A percentile compares a stretch with the other conserved stretches of the same genome.
Conservation (phyloP, 2,797 vertebrate genomes). For the Microcaecilia unicolor region DNA sequence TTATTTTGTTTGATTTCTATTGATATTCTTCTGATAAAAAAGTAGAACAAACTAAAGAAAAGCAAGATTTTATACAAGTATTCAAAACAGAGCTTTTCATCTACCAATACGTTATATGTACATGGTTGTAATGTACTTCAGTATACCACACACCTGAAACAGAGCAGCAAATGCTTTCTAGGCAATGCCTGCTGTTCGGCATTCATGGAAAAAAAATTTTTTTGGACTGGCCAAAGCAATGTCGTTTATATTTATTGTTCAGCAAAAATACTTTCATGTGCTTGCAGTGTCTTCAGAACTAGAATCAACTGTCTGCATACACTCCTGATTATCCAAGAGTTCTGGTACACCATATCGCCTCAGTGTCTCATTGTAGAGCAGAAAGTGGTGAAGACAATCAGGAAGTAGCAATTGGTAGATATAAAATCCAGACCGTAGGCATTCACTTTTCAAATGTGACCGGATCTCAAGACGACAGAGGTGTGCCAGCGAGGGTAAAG, state of each 20-base stretch:
- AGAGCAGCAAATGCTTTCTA: too few relatives aligned
- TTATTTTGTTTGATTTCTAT: too few relatives aligned
- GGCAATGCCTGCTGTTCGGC: too few relatives aligned
- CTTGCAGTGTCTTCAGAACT: slow-evolving; percentile 4
- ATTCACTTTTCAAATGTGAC: slow-evolving; percentile 31
- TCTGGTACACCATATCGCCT: slow-evolving; percentile 13
- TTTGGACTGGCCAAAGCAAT: too few relatives aligned
- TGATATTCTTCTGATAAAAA: too few relatives aligned
- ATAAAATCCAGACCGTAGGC: slow-evolving; percentile 24
- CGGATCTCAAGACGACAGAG: slow-evolving; percentile 64
- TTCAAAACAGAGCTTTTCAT: too few relatives aligned
- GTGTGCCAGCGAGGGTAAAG: slow-evolving; percentile 50
- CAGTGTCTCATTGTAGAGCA: slow-evolving; percentile 54
- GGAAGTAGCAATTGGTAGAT: slow-evolving; percentile 50
- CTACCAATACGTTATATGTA: too few relatives aligned
- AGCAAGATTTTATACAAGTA: too few relatives aligned
- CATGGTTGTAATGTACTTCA: too few relatives aligned
- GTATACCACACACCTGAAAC: too few relatives aligned
- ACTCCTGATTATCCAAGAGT: slow-evolving; percentile 1
- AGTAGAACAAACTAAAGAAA: too few relatives aligned
- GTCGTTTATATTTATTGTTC: slow-evolving; percentile 4
- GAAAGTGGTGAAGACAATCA: slow-evolving; percentile 50
- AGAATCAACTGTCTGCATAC: not conserved
- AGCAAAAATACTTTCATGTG: not conserved
- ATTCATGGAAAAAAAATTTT: too few relatives aligned